phyloP scores from a whole-genome alignment of 2,888 invertebrate genomes.

The Xanthorhoe spadicearia region DNA sequence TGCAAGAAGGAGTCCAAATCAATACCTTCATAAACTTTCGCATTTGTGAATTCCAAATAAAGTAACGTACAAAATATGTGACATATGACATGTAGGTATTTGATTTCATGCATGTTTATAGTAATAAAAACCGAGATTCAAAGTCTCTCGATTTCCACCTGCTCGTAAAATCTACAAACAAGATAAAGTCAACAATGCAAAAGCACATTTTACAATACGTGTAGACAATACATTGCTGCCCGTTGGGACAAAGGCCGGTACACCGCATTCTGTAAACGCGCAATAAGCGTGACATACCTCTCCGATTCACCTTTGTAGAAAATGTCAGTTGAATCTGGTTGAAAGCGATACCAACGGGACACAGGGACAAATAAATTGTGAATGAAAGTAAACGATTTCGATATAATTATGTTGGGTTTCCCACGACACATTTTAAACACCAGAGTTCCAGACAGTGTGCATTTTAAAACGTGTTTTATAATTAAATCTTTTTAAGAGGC shows the following conservation, averaged over 20 bases:
- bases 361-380: slow-evolving; percentile 43
- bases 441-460: too few species aligned
- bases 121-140: slow-evolving; percentile 9
- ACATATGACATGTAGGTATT: background rate
- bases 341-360: slow-evolving; percentile 58
- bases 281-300: slow-evolving; percentile 60
- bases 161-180: slow-evolving; percentile 27
- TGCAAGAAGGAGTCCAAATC: too few species aligned
- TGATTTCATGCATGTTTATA: background rate
- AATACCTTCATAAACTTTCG: too few species aligned
- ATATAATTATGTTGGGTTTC: background rate
- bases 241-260: slow-evolving; percentile 16
- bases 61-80: background rate
- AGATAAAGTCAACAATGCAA: slow-evolving; percentile 22
- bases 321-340: slow-evolving; percentile 60
- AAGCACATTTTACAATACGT: slow-evolving; percentile 18
- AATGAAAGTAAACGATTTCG: background rate
- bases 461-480: background rate
- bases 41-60: background rate
- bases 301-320: slow-evolving; percentile 65
- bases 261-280: slow-evolving; percentile 32
- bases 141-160: slow-evolving; percentile 15
- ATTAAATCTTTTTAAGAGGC: background rate
- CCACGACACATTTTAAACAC: background rate
- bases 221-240: slow-evolving; percentile 28